phyloP scores from a whole-genome alignment of 1,140 invertebrate species.

The Anadara kagoshimensis region DNA sequence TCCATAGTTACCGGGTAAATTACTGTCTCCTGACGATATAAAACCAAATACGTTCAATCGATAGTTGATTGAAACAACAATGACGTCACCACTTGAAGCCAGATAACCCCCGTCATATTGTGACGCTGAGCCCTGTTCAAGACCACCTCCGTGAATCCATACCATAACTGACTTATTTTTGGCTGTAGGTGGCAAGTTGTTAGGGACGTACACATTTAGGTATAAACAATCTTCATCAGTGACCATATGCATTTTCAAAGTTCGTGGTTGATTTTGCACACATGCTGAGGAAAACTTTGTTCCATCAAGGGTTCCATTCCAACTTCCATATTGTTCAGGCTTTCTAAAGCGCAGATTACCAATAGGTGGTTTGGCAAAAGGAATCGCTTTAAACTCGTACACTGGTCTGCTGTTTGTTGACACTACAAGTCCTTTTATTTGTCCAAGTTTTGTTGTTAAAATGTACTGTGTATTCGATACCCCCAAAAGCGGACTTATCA shows the following conservation, averaged over 20 bases:
- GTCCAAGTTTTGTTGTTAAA: too few species aligned
- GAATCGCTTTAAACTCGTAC: slow-evolving; percentile 16
- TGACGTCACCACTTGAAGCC: slow-evolving; percentile 81
- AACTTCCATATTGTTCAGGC: neutral
- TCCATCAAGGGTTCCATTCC: slow-evolving; percentile 7
- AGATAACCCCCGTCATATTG: slow-evolving; percentile 61
- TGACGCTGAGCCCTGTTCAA: slow-evolving; percentile 61
- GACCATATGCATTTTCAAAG: too few species aligned
- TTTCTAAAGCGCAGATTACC: slow-evolving; percentile 14
- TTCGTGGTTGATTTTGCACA: neutral
- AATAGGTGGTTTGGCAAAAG: slow-evolving; percentile 20
- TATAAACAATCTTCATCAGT: slow-evolving; percentile 36
- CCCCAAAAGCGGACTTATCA: too few species aligned
- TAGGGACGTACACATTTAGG: slow-evolving; percentile 39
- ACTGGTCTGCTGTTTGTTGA: neutral
- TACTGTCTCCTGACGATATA: slow-evolving; percentile 12
- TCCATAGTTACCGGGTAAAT: slow-evolving; percentile 52
- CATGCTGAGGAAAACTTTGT: slow-evolving; percentile 6
- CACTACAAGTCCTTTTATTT: neutral
- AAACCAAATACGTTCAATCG: slow-evolving; percentile 80
- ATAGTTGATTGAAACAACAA: slow-evolving; percentile 85
- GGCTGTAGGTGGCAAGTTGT: neutral
- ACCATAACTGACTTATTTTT: slow-evolving; percentile 60
- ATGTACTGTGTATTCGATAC: too few species aligned
- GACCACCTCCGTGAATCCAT: slow-evolving; percentile 71